Conservation (phyloP, 64 coral and sea anemone genomes). For the Orbicella faveolata region DNA sequence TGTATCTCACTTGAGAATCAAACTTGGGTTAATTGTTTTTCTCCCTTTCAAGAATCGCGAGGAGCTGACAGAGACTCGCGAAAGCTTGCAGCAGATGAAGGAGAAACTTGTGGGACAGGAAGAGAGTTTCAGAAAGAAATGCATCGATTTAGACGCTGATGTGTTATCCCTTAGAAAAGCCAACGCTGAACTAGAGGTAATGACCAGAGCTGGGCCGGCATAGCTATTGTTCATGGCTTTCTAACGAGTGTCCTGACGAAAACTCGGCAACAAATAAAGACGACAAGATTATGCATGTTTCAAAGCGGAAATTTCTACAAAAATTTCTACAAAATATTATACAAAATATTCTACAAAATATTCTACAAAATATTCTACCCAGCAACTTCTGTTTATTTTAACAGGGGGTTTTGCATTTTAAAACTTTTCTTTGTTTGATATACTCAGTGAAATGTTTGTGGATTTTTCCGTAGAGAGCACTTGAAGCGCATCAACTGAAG, state of each 20-base stretch:
- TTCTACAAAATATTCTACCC: too few relatives aligned
- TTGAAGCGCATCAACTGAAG: slow-evolving; percentile 92
- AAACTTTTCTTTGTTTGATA: neutral
- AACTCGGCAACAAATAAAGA: too few relatives aligned
- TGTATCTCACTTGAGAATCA: neutral
- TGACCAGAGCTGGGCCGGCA: neutral
- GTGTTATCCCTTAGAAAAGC: slow-evolving; percentile 77
- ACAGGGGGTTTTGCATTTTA: too few relatives aligned
- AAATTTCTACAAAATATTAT: too few relatives aligned
- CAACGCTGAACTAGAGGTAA: slow-evolving; percentile 93
- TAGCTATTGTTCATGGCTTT: neutral
- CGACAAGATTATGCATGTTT: too few relatives aligned
- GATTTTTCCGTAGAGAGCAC: slow-evolving; percentile 73
- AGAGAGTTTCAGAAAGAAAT: slow-evolving; percentile 85
- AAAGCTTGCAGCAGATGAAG: slow-evolving; percentile 86
- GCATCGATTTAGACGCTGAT: slow-evolving; percentile 86
- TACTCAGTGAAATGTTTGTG: neutral
- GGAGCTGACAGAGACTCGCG: slow-evolving; percentile 87
- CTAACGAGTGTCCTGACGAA: too few relatives aligned
- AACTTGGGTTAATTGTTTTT: neutral
- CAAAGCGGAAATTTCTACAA: too few relatives aligned
- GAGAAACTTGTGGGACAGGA: slow-evolving; percentile 83
- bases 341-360: too few relatives aligned
- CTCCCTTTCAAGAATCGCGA: slow-evolving; percentile 65
- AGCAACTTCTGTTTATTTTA: too few relatives aligned